phyloP scores from a whole-genome alignment of 2,797 vertebrate species.

The Arctocebus calabarensis region DNA sequence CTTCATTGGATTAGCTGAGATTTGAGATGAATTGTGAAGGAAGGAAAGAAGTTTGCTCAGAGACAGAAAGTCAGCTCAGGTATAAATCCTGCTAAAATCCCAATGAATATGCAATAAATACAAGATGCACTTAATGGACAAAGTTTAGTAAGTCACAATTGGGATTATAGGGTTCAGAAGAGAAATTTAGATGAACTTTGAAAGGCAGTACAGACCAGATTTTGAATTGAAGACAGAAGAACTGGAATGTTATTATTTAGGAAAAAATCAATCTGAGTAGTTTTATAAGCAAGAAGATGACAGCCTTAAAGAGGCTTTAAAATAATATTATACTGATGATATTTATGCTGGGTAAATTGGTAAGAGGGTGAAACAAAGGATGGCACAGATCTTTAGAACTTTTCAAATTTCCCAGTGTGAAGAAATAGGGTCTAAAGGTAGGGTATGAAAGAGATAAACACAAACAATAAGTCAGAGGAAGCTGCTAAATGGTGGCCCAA shows the following conservation, averaged over 20 bases:
- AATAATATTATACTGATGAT: not conserved
- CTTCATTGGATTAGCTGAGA: not conserved
- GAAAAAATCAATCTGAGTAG: not conserved
- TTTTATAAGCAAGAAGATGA: not conserved
- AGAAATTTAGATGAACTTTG: not conserved
- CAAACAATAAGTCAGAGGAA: not conserved
- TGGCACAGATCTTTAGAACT: not conserved
- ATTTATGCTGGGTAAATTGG: not conserved
- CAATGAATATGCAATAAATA: slow-evolving; percentile 4
- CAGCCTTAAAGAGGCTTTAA: not conserved
- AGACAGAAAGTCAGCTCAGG: not conserved
- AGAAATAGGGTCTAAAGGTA: not conserved
- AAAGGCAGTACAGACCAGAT: not conserved
- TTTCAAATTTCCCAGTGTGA: not conserved
- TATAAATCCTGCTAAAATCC: not conserved
- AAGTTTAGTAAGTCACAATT: not conserved
- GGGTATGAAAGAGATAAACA: not conserved
- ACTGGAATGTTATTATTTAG: not conserved
- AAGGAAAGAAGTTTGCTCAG: not conserved
- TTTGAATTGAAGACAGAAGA: not conserved
- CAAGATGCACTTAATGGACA: not conserved
- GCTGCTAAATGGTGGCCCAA: not conserved
- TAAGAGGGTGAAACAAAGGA: not conserved
- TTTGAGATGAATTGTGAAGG: slow-evolving; percentile 3
- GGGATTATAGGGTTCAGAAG: not conserved